phyloP scores from a whole-genome alignment of 1,140 invertebrate species.

The Sycophila sp. region DNA sequence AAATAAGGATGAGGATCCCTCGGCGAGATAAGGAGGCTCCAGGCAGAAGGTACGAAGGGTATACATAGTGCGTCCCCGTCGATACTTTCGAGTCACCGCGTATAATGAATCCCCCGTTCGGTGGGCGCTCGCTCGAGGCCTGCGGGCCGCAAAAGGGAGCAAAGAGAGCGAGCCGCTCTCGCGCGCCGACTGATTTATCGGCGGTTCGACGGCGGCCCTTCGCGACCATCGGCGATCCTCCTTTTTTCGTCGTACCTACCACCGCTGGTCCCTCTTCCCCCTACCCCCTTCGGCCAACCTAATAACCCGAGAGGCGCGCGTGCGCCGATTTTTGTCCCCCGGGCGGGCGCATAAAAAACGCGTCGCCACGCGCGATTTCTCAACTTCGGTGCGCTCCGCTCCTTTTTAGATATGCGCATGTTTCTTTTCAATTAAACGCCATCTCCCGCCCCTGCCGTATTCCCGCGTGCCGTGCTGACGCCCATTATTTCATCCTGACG shows the following conservation, averaged over 20 bases:
- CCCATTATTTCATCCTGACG: conserved; percentile 15
- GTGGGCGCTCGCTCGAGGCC: neutral
- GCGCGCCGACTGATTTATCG: conserved; percentile 42
- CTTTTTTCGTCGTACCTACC: too few species aligned
- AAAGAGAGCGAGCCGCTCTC: conserved; percentile 5
- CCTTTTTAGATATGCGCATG: neutral
- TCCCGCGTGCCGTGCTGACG: neutral
- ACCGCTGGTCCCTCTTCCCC: too few species aligned
- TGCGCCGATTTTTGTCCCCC: conserved; percentile 9
- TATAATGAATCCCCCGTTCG: conserved; percentile 19
- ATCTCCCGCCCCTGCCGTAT: too few species aligned
- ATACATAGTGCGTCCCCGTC: neutral
- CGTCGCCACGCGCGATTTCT: neutral
- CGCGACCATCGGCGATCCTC: neutral
- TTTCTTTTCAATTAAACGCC: conserved; percentile 31
- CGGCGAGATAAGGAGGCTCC: too few species aligned
- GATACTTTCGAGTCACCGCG: conserved; percentile 18
- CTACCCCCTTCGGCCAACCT: conserved; percentile 4
- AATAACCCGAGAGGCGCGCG: conserved; percentile 29
- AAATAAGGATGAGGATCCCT: too few species aligned
- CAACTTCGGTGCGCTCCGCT: neutral
- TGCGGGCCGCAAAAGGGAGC: neutral
- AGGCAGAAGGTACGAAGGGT: too few species aligned
- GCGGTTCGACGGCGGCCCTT: conserved; percentile 16
- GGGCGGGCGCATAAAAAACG: conserved; percentile 10